A percentile compares a stretch with the other conserved stretches of the same genome.
phyloP scores from a whole-genome alignment of 2,888 invertebrate genomes.

The Petrolisthes cinctipes region DNA sequence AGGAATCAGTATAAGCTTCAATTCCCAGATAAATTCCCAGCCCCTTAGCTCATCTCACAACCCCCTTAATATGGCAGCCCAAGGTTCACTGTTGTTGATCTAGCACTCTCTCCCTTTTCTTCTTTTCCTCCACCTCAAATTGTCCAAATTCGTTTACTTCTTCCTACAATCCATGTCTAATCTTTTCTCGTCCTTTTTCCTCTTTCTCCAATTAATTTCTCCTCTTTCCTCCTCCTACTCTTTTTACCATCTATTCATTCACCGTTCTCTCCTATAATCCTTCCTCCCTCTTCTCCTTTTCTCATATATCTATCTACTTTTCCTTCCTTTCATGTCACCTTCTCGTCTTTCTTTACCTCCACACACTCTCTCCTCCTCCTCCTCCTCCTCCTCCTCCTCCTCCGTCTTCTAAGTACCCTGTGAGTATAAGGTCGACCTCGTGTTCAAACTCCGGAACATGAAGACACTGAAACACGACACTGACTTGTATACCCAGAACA shows the following conservation, averaged over 20 bases:
- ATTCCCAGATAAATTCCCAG: not conserved
- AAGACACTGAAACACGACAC: too few species aligned
- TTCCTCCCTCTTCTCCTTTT: not conserved
- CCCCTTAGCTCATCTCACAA: too few species aligned
- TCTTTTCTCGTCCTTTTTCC: not conserved
- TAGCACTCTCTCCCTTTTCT: not conserved
- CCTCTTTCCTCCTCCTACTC: conserved; percentile 1
- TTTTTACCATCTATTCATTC: not conserved
- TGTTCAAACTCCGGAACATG: not conserved
- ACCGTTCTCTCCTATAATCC: not conserved
- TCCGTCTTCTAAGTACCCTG: not conserved
- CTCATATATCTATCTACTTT: not conserved
- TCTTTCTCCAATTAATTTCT: not conserved
- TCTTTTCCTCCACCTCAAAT: not conserved
- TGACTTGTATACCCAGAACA: too few species aligned
- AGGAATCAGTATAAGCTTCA: not conserved
- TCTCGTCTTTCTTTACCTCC: not conserved
- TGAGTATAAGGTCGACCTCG: not conserved
- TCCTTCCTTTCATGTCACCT: not conserved
- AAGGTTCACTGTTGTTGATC: too few species aligned
- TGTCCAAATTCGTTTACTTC: not conserved
- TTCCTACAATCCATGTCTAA: too few species aligned
- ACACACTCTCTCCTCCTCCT: too few species aligned
- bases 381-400: not conserved
- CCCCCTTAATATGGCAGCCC: too few species aligned